Conservation (phyloP, 2,888 invertebrate genomes). For the Villa cingulata region DNA sequence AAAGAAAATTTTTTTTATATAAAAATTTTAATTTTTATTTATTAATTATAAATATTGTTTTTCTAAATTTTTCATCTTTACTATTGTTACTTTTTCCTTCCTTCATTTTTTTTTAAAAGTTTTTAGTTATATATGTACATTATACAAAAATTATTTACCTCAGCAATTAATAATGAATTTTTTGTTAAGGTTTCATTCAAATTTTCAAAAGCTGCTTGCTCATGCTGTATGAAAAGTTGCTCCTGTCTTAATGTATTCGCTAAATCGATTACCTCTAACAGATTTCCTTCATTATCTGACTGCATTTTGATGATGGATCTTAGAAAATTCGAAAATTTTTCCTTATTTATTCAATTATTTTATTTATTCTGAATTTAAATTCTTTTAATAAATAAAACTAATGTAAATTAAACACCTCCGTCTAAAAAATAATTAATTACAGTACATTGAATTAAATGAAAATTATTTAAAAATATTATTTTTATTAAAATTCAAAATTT, state of each 20-base stretch:
- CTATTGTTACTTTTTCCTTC: no score
- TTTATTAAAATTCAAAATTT: no score
- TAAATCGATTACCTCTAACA: slow-evolving; percentile 36
- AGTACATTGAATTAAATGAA: no score
- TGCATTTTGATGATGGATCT: slow-evolving; percentile 23
- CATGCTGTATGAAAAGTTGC: slow-evolving; percentile 72
- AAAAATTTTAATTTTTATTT: no score
- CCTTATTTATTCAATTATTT: no score
- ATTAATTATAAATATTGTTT: background rate
- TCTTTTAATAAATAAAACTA: no score
- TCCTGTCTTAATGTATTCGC: slow-evolving; percentile 44
- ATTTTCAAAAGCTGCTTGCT: slow-evolving; percentile 65
- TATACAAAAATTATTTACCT: slow-evolving; percentile 20
- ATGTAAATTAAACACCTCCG: no score
- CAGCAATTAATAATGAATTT: slow-evolving; percentile 41
- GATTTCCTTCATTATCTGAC: slow-evolving; percentile 30
- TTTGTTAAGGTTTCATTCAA: slow-evolving; percentile 58
- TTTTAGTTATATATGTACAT: background rate
- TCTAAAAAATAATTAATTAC: no score
- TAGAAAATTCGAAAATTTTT: no score
- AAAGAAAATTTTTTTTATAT: slow-evolving; percentile 22
- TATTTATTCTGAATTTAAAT: no score
- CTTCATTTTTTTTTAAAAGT: no score
- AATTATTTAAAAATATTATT: no score
- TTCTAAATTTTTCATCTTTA: background rate